A percentile compares a stretch with the other conserved stretches of the same genome.
Conservation (phyloP, 2,888 invertebrate species). For the Sialis fuliginosa region DNA sequence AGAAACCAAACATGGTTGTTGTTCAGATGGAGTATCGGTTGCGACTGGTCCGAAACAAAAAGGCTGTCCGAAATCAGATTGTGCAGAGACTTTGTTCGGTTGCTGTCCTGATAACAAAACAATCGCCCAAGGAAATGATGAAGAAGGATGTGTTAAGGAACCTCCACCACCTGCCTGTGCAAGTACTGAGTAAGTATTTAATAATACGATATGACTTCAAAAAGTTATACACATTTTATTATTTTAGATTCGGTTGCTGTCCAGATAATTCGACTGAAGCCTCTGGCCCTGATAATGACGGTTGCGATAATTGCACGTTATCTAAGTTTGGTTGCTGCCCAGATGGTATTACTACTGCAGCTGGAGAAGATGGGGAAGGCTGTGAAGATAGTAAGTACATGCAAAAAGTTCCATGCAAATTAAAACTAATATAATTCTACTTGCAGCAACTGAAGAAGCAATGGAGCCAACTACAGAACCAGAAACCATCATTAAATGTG, state of each 20-base stretch:
- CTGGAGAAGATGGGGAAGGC: slow-evolving; percentile 38
- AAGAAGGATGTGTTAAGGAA: slow-evolving; percentile 61
- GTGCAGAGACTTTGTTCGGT: slow-evolving; percentile 65
- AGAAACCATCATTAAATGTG: slow-evolving; percentile 25
- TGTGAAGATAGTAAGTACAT: slow-evolving; percentile 15
- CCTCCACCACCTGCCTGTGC: slow-evolving; percentile 39
- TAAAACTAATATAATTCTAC: background rate
- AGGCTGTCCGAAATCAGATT: slow-evolving; percentile 61
- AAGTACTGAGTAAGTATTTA: slow-evolving; percentile 29
- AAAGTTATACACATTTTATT: slow-evolving; percentile 12
- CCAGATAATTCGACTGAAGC: slow-evolving; percentile 59
- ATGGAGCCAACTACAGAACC: slow-evolving; percentile 16
- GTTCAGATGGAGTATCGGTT: slow-evolving; percentile 64
- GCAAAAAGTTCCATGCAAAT: background rate
- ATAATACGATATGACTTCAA: background rate
- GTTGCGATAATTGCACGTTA: slow-evolving; percentile 5
- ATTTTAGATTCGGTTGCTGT: slow-evolving; percentile 64
- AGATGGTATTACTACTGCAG: slow-evolving; percentile 44
- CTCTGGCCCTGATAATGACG: slow-evolving; percentile 10
- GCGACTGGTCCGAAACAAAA: slow-evolving; percentile 48
- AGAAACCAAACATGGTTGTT: slow-evolving; percentile 62
- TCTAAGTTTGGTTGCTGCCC: slow-evolving; percentile 49
- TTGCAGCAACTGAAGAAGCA: background rate
- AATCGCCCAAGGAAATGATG: slow-evolving; percentile 60
- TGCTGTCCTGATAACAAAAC: slow-evolving; percentile 71